Base-by-base conservation (phyloP, 2,888 invertebrate genomes). In the Ctenicera cuprea region DNA sequence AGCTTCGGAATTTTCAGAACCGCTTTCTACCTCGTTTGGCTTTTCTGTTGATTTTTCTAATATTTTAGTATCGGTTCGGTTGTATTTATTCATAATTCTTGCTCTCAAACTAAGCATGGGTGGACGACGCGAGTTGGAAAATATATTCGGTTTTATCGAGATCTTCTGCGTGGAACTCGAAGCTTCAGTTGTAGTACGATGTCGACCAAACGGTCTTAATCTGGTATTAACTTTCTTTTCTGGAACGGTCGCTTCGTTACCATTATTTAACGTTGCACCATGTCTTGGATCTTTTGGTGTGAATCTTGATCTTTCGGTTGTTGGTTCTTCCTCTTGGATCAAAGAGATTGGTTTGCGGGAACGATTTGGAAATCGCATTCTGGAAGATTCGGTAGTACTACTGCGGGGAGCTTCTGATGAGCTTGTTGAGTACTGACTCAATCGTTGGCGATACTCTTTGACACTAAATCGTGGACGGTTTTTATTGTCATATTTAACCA, bases 391-490 rank as follows among this genome's bases (percentile, higher is more conserved):
- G 2, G 77, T 65, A 14, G 50, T 64, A 30, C 26, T 45, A 0
- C 3, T 37, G 50, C 37, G 22, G 2, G 66, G 30, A 12, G 71
- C 11, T 57, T 75, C 69, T 9, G 74, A 62, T 5, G 74, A 57
- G 7, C 52, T 37, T n/a, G 69, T 89, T 0, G 91, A 89, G 69
- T 85, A 83, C 73, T 86, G 86, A 79, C 90, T 91, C 62, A 93
- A 84, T 74, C 93, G 88, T 78, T 90, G 93, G 82, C 92, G 91
- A 83, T 94, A 94, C 77, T 94, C 94, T 85, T 94, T 94, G 3
- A 94, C 91, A 82, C 94, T 94, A 84, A 94, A 94, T 77, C 92
- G 88, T 0, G 94, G 94, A 64, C 94, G 87, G 62, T 92, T 92
- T 14, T 83, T 83, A 0, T 86, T 80, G 69, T 90, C 87, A 75